Evolutionary conservation across 2,888 invertebrate species (phyloP).

Genomic region (Lycocerus yunnanus): DNA sequence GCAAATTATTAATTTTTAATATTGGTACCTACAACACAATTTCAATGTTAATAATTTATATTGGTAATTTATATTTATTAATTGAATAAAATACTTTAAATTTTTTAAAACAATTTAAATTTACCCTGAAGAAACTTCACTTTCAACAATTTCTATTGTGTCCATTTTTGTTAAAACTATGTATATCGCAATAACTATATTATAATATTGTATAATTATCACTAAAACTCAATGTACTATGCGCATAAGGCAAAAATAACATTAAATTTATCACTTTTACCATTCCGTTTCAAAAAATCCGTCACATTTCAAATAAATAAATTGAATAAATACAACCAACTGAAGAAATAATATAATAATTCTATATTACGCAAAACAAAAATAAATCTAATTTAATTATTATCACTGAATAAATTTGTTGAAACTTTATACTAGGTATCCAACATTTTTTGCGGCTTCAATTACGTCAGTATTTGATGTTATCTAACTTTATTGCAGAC

Average conservation of each 20-base stretch:
- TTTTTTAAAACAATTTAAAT: neutral
- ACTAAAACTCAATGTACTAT: neutral
- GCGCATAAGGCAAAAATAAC: neutral
- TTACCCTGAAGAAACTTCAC: neutral
- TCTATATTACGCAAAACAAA: neutral
- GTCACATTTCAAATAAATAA: neutral
- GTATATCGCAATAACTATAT: neutral
- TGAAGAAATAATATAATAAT: neutral
- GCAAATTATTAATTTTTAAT: too few species aligned
- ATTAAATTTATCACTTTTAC: neutral
- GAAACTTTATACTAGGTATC: neutral
- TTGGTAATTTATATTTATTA: neutral
- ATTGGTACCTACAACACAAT: neutral
- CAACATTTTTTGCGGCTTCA: neutral
- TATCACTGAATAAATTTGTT: neutral
- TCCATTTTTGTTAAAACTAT: neutral
- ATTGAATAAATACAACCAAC: neutral
- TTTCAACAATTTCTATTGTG: neutral
- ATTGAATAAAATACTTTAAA: neutral
- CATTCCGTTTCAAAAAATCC: neutral
- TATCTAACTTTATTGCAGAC: neutral
- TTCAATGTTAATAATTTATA: neutral
- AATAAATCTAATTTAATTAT: neutral
- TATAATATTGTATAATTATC: neutral
- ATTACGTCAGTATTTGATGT: conserved; percentile 2